Conservation (phyloP, 2,888 invertebrate species). For the Meandrusa payeni region DNA sequence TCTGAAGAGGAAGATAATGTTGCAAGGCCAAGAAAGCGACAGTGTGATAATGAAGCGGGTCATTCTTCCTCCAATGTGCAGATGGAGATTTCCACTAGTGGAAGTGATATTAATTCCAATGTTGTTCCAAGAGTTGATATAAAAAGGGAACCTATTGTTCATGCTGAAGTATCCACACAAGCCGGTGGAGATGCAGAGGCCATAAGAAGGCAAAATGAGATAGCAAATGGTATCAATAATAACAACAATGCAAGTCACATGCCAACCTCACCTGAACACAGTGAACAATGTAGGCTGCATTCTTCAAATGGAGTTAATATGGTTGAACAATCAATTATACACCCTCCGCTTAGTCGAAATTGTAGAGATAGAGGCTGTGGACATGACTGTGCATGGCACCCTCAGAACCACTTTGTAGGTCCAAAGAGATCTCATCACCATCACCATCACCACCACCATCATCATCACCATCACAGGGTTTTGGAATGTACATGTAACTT, state of each 20-base stretch:
- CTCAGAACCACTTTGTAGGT: constrained; percentile 38
- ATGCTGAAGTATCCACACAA: constrained; percentile 37
- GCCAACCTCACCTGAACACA: constrained; percentile 29
- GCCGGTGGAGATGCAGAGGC: constrained; percentile 32
- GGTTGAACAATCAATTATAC: too few relatives aligned
- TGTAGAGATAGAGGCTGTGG: constrained; percentile 10
- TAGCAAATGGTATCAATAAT: constrained; percentile 1
- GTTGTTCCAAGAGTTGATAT: constrained; percentile 40
- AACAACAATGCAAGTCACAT: constrained; percentile 25
- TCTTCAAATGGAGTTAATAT: constrained; percentile 28
- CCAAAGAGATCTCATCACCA: constrained; percentile 43
- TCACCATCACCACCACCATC: constrained; percentile 41
- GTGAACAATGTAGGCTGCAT: constrained; percentile 23
- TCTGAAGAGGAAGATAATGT: constrained; percentile 73
- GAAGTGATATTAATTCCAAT: constrained; percentile 29
- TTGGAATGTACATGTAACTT: constrained; percentile 34
- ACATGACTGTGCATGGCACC: constrained; percentile 14
- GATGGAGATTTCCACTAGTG: constrained; percentile 28
- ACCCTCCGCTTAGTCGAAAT: constrained; percentile 20
- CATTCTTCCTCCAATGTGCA: constrained; percentile 19
- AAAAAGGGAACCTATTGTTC: constrained; percentile 52
- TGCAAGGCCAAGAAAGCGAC: constrained; percentile 50
- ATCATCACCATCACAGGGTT: constrained; percentile 35
- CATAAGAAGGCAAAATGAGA: constrained; percentile 29
- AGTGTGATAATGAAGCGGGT: constrained; percentile 44